phyloP scores from a whole-genome alignment of 2,113 vertebrate genomes.

The Tupaia tana region DNA sequence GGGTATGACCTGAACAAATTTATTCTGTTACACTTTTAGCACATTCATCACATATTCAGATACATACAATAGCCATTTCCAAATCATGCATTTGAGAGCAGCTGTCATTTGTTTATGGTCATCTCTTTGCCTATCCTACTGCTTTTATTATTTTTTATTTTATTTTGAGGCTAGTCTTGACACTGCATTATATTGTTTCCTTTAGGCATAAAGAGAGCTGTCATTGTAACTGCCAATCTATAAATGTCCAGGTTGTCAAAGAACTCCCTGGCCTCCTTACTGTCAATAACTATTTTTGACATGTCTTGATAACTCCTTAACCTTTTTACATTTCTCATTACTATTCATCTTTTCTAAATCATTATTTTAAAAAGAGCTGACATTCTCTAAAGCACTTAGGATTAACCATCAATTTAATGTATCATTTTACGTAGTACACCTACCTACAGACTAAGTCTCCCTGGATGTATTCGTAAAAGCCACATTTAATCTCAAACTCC shows the following conservation, averaged over 20 bases:
- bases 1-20: background rate
- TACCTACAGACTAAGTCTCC: background rate
- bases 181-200: background rate
- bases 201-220: conserved; percentile 28
- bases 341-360: conserved; percentile 47
- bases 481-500: conserved; percentile 11
- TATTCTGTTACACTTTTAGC: background rate
- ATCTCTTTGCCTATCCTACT: background rate
- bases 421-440: background rate
- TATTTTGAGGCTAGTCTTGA: conserved; percentile 39
- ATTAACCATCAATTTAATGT: conserved; percentile 38
- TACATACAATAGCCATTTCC: background rate
- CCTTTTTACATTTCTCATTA: conserved; percentile 18
- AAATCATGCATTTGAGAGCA: background rate
- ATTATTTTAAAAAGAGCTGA: conserved; percentile 16
- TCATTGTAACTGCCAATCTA: background rate
- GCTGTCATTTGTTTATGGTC: background rate
- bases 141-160: background rate
- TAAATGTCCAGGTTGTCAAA: background rate
- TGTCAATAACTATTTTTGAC: conserved; percentile 49
- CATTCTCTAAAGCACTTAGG: conserved; percentile 3
- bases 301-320: conserved; percentile 34
- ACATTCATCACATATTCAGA: background rate
- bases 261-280: background rate
- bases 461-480: background rate